Percentiles rank a stretch among this genome's conserved stretches.
phyloP scores from a whole-genome alignment of 2,797 vertebrate genomes.

The Platyrinchus mystaceus region DNA sequence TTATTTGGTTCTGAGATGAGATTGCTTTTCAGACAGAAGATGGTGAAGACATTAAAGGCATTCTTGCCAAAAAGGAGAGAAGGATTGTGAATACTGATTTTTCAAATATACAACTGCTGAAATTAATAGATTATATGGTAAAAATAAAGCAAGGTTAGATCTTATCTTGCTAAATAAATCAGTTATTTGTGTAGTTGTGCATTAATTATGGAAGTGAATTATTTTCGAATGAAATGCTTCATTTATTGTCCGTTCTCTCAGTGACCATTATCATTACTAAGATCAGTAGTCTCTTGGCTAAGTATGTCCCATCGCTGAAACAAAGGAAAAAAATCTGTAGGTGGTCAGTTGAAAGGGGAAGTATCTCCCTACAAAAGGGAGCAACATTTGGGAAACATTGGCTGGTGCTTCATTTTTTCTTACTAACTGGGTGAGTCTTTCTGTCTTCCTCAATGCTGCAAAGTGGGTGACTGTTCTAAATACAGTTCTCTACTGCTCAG shows the following conservation, averaged over 20 bases:
- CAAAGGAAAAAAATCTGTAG: neutral
- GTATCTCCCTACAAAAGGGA: neutral
- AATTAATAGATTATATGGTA: neutral
- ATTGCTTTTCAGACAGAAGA: neutral
- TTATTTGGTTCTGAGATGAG: neutral
- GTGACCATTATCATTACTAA: neutral
- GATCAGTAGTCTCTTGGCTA: neutral
- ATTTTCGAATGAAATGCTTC: neutral
- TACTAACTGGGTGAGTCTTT: neutral
- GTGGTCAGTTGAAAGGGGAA: neutral
- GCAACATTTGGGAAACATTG: neutral
- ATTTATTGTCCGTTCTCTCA: neutral
- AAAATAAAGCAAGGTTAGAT: neutral
- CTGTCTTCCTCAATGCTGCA: neutral
- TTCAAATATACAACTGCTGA: neutral
- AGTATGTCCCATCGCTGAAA: neutral
- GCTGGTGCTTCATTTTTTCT: neutral
- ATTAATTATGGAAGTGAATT: neutral
- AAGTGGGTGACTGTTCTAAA: neutral
- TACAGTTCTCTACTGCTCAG: neutral
- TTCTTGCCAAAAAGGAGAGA: neutral
- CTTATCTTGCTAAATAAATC: neutral
- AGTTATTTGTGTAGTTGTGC: neutral
- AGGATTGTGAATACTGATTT: neutral
- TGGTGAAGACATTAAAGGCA: neutral